These are phyloP conservation scores for Thera obeliscata DNA, from an alignment of 2,888 invertebrate genomes.

Conservation along the genomic window DNA sequence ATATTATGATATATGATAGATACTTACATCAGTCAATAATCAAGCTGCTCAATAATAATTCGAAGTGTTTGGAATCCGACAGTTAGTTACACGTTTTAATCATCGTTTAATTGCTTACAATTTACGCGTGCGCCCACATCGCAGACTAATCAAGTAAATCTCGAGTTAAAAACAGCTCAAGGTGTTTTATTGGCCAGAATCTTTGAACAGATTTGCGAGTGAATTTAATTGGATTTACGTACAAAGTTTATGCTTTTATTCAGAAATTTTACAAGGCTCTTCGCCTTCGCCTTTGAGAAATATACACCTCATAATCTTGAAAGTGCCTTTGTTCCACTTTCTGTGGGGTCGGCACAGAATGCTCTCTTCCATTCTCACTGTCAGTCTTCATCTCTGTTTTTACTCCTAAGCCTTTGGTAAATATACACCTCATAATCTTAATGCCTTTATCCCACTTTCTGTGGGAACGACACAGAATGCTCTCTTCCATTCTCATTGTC, in stretches of 20 bases:
- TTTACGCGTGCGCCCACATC: constrained; percentile 28
- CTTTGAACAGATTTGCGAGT: constrained; percentile 7
- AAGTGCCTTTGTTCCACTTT: neutral
- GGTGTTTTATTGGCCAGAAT: constrained; percentile 27
- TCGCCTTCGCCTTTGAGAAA: neutral
- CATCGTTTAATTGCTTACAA: constrained; percentile 19
- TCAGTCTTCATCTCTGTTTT: no score
- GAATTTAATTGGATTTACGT: constrained; percentile 1
- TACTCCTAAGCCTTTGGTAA: no score
- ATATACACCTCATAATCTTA: no score
- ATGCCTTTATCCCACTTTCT: no score
- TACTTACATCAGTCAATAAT: neutral
- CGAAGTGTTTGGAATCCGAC: constrained; percentile 11
- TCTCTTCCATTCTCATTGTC: no score
- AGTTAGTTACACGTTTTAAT: constrained; percentile 23
- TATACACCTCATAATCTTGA: neutral
- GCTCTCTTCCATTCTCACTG: no score
- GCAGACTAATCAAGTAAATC: constrained; percentile 30
- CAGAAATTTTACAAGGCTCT: neutral
- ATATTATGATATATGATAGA: neutral
- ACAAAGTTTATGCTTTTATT: neutral
- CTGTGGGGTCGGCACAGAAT: no score
- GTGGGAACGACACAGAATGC: no score
- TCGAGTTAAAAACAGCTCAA: constrained; percentile 30
- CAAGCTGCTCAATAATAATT: constrained; percentile 8